Evolutionary conservation across 2,888 invertebrate genomes (phyloP), one percentile per base, ranked within the genome.

Genomic region (Phortica magna): DNA sequence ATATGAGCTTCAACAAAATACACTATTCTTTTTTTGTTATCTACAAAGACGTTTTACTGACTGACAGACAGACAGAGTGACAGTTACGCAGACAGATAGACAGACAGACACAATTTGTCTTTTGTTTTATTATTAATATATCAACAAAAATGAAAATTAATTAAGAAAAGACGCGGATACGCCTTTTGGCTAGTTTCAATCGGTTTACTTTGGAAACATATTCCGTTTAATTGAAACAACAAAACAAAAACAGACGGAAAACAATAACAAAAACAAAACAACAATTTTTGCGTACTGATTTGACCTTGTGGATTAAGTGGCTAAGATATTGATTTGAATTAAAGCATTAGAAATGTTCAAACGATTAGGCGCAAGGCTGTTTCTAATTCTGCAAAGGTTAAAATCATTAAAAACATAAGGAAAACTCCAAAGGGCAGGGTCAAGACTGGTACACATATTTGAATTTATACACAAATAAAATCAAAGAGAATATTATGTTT

Each of bases 1-100:
- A 71, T 55, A 55, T 31, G 70, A 71, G 68, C 43, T 70, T 19
- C 10, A 61, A 61, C 19, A 6, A 39, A 39, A 65, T 41, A 42
- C 12, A 14, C 64, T 22, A 31, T 64, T 12, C n/a, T 31, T 7
- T 10, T 31, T 31, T n/a, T 67, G n/a, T 42, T 67, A 67, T 67
- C 67, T 67, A 39, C 39, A 42, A 17, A 10, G 42, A 42, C n/a
- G n/a, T n/a, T n/a, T n/a, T n/a, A n/a, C n/a, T n/a, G n/a, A n/a
- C 67, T 67, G 42, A 67, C 67, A 64, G 2, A 48, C 48, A 6
- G 48, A 14, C 48, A 48, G 6, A n/a, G n/a, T n/a, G n/a, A n/a
- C n/a, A n/a, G n/a, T n/a, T n/a, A n/a, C n/a, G n/a, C n/a, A n/a
- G 12, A 31, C 5, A 31, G 31, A 31, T 31, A 31, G 31, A 31